Conservation (phyloP, 2,113 vertebrate species). For the Thalassoma bifasciatum region DNA sequence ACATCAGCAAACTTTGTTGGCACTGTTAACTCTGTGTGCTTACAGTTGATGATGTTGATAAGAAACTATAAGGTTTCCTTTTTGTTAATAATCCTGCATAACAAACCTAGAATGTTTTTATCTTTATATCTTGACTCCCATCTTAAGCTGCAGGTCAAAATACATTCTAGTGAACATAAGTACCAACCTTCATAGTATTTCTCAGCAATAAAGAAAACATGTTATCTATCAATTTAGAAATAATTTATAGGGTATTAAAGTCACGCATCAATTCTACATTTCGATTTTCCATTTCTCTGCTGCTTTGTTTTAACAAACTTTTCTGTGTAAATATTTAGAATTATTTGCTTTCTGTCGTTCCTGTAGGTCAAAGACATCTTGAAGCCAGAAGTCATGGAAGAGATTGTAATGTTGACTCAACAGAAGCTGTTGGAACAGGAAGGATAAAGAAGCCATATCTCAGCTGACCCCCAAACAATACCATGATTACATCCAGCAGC, state of each 20-base stretch:
- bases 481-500: conserved; percentile 20
- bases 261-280: neutral
- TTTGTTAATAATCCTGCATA: too few relatives aligned
- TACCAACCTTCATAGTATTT: too few relatives aligned
- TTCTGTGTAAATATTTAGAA: neutral
- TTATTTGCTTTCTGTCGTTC: conserved; percentile 5
- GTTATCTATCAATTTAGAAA: neutral
- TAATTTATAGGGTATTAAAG: neutral
- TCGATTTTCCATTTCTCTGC: neutral
- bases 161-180: too few relatives aligned
- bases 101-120: too few relatives aligned
- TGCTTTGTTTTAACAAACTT: neutral
- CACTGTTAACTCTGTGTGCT: too few relatives aligned
- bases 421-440: conserved; percentile 92
- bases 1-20: neutral
- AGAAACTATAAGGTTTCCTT: too few relatives aligned
- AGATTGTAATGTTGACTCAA: conserved; percentile 92
- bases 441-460: conserved; percentile 77
- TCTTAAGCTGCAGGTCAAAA: too few relatives aligned
- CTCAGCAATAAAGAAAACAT: too few relatives aligned
- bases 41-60: too few relatives aligned
- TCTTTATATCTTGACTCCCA: too few relatives aligned
- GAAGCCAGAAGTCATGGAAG: conserved; percentile 93
- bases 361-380: conserved; percentile 95
- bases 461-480: neutral